A percentile compares a stretch with the other conserved stretches of the same genome.
phyloP scores from a whole-genome alignment of 2,113 vertebrate species.

The Steatornis caripensis region DNA sequence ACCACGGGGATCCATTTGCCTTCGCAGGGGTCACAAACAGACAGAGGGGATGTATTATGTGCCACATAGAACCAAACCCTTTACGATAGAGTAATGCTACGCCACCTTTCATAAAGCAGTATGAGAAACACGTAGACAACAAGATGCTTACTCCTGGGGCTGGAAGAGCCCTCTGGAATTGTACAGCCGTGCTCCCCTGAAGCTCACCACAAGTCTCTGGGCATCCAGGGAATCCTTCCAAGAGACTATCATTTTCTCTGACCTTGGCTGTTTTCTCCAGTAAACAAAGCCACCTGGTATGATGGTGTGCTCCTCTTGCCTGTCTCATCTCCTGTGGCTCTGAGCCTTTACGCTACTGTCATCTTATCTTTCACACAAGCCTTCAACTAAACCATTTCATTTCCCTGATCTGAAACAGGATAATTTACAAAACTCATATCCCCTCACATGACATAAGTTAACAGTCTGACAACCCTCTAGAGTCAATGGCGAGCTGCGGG shows the following conservation, averaged over 20 bases:
- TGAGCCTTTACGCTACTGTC: neutral
- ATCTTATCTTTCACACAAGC: neutral
- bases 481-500: neutral
- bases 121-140: neutral
- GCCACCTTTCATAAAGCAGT: neutral
- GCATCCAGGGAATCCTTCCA: neutral
- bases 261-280: neutral
- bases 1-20: fast-evolving
- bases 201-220: neutral
- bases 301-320: neutral
- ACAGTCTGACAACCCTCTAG: neutral
- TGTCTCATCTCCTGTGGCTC: neutral
- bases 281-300: neutral
- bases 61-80: neutral
- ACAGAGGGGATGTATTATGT: neutral
- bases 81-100: neutral
- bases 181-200: neutral
- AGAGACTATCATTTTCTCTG: neutral
- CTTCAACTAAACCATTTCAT: neutral
- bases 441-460: neutral
- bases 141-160: neutral
- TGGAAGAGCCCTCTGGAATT: neutral
- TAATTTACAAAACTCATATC: neutral
- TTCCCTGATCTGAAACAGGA: neutral
- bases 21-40: neutral